Evolutionary conservation across 2,797 vertebrate genomes (phyloP), one percentile per base, ranked within the genome.

Genomic region (Neopelma chrysocephalum): DNA sequence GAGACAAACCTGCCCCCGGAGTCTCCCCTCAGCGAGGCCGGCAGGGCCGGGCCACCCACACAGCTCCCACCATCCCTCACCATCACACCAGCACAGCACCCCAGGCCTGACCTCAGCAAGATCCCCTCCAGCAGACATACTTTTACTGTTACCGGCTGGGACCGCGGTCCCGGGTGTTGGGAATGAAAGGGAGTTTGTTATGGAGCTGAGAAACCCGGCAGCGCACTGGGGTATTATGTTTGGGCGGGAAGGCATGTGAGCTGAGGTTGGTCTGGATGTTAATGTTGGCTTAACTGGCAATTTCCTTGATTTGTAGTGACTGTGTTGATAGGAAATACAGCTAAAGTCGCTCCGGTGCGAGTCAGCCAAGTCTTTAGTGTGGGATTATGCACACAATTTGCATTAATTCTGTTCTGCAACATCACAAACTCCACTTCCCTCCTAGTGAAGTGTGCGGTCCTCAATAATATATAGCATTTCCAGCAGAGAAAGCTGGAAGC

Each of bases 321-420:
- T 97, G 96, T 79, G 96, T 94, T 95, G 95, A 96, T 97, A 97
- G 95, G 96, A 97, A 96, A 96, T 96, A 96, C 90, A 89, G 95
- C 93, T 94, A 93, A 81, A 96, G 95, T 80, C 87, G 92, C 93
- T 93, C 79, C 20, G 89, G 83, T 69, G 90, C 86, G 26, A 94
- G 80, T 29, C 91, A 90, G 95, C 91, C 88, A 92, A 94, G 93
- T 61, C 94, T 95, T 96, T 95, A 42, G 81, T 83, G 90, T 95
- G 93, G 86, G 96, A 95, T 95, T 93, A 72, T 94, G 91, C 79
- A 95, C 95, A 95, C 82, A 93, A 89, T 93, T 91, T 95, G 88
- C 96, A 94, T 93, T 96, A 94, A 94, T 88, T 93, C 94, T 93
- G 43, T 65, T 94, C 92, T 94, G 88, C 93, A 92, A 82, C 95